Base-by-base conservation (phyloP, 1,140 invertebrate genomes). In the Conus ventricosus region DNA sequence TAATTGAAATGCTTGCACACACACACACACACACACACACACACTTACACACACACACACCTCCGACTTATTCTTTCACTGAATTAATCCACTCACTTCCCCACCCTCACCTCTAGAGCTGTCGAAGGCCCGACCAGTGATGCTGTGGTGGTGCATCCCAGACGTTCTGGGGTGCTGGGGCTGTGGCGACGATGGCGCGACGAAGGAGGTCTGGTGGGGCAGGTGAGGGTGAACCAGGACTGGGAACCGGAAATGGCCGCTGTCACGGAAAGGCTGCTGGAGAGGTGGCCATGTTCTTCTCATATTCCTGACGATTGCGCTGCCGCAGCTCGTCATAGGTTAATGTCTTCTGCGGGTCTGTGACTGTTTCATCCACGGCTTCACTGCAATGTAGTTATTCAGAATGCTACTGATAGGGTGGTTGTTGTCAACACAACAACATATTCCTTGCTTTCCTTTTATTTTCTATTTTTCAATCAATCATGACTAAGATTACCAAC, bases 301-400 rank as follows among this genome's bases (percentile, higher is more conserved):
- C 71, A 23, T 87, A 57, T 54, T 87, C 85, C 53, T 78, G 85
- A 23, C 85, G 75, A 57, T 87, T 87, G 5, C 23, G 85, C 71
- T 87, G 85, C 2, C 85, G 71, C 15, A 87, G 85, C 25, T 87
- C 85, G 5, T 80, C 85, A 27, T 87, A 87, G n/a, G 85, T 78
- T 25, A 87, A 53, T 4, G 75, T 55, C 15, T 27, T 15, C 75
- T 87, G 85, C 8, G 20, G 51, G 51, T 39, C 85, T 54, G 51
- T 55, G n/a, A n/a, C 25, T 71, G 39, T 25, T 20, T 67, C 84
- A 11, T 75, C 67, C 11, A 10, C 6, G 10, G 60, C 1, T 53
- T 85, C 5, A 85, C 84, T 85, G 84, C 17, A 85, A 85, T 5
- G 7, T 27, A 39, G 39, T 39, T 39, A 39, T 39, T 39, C 51